Evolutionary conservation across 2,888 invertebrate genomes (phyloP).

Genomic region (Ophioninae sp.): DNA sequence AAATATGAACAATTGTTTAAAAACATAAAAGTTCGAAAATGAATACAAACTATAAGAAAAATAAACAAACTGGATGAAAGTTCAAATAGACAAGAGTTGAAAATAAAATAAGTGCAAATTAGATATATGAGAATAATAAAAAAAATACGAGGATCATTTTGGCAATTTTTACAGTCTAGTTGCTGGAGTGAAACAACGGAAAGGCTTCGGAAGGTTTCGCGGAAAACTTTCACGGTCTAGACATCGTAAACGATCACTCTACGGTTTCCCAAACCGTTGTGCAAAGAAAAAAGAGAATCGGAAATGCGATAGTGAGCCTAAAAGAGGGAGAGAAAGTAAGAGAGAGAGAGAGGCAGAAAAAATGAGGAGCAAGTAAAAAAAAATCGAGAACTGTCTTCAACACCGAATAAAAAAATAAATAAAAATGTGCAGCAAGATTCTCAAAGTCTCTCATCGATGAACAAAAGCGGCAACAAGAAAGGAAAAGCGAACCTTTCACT

Average conservation of each 20-base stretch:
- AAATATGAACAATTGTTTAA: not conserved
- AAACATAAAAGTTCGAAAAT: not conserved
- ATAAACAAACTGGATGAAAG: not conserved
- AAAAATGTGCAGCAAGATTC: slow-evolving; percentile 31
- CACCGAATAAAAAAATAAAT: slow-evolving; percentile 23
- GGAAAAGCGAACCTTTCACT: slow-evolving; percentile 24
- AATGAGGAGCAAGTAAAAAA: not conserved
- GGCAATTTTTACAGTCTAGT: not conserved
- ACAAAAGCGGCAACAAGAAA: not conserved
- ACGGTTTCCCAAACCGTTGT: slow-evolving; percentile 38
- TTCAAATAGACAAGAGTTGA: not conserved
- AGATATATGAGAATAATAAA: too few species aligned
- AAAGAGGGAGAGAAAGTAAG: not conserved
- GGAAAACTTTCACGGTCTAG: slow-evolving; percentile 62
- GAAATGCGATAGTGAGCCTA: slow-evolving; percentile 13
- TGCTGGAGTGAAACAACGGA: not conserved
- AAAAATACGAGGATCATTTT: too few species aligned
- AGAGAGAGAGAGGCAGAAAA: not conserved
- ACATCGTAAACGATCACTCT: slow-evolving; percentile 65
- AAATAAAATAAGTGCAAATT: not conserved
- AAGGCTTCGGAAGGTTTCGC: not conserved
- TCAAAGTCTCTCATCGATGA: slow-evolving; percentile 24
- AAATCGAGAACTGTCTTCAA: not conserved
- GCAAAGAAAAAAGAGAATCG: slow-evolving; percentile 25
- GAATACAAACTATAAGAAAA: not conserved